Base-by-base conservation (phyloP, 1,140 invertebrate genomes). In the Danaus plexippus region DNA sequence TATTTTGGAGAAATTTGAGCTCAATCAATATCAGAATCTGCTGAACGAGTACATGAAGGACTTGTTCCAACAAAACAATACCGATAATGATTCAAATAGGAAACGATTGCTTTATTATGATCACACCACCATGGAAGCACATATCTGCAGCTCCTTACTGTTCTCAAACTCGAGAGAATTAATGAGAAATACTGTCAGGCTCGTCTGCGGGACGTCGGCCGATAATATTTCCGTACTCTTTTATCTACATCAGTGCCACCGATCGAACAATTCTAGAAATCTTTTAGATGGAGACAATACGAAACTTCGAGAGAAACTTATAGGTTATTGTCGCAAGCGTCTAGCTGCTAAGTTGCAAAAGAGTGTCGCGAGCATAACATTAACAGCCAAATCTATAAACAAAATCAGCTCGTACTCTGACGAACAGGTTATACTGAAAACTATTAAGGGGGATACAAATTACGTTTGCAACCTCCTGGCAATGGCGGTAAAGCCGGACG, bases 241-340 rank as follows among this genome's bases (percentile, higher is more conserved):
- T 58, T 87, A 77, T 47, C 66, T 87, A 1, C 80, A 87, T 40
- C 81, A 85, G 47, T 85, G 80, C 44, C 79, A 81, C 53, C 76
- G 81, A 56, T 76, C 72, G 2, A 72, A 68, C 49, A 71, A 75
- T 46, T 22, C 70, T 0, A 77, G 55, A 43, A 80, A 84, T 63
- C 73, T 77, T 50, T 47, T 87, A 9, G 84, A 77, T 40, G 84
- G 84, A 6, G 54, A 71, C 43, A 87, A 87, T 44, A 78, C 70
- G 7, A 80, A 62, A 54, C 63, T 84, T 42, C 73, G 80, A 1
- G 84, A 85, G 59, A 87, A 85, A 54, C 62, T 85, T 13, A 53
- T 85, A 7, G 78, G 80, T 9, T 75, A 79, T 51, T 87, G 76
- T 53, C 71, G 75, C 47, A 81, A 77, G 62, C 66, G 73, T n/a